Evolutionary conservation across 2,797 vertebrate genomes (phyloP).

Genomic region (Rhinatrema bivittatum): DNA sequence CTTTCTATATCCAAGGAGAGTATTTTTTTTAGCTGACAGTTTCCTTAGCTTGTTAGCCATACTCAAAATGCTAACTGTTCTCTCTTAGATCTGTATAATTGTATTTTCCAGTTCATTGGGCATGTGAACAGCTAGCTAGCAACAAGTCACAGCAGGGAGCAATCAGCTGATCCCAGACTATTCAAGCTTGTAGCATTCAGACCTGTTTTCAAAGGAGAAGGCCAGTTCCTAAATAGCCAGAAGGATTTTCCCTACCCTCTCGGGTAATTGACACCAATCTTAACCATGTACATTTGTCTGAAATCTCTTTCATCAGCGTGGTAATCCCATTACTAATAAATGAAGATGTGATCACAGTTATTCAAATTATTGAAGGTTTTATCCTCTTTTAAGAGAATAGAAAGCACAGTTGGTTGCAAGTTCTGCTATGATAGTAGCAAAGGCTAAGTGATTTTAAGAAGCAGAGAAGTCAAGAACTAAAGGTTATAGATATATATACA

Average conservation of each 20-base stretch:
- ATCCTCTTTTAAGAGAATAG: conserved; percentile 43
- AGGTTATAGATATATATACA: no score
- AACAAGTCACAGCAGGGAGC: conserved; percentile 40
- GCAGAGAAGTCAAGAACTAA: no score
- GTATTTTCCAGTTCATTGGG: conserved; percentile 70
- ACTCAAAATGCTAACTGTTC: conserved; percentile 44
- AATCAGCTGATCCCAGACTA: conserved; percentile 42
- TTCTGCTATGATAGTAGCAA: conserved; percentile 30
- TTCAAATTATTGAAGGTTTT: conserved; percentile 55
- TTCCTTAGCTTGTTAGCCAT: conserved; percentile 52
- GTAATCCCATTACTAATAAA: conserved; percentile 83
- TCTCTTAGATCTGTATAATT: conserved; percentile 76
- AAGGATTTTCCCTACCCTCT: conserved; percentile 45
- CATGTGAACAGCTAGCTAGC: conserved; percentile 28
- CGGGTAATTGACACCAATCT: conserved; percentile 60
- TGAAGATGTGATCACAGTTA: conserved; percentile 73
- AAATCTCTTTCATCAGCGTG: conserved; percentile 53
- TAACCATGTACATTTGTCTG: conserved; percentile 60
- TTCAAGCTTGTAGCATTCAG: conserved; percentile 29
- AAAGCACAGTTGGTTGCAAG: conserved; percentile 42
- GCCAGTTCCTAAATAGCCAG: conserved; percentile 25
- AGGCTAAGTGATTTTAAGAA: conserved; percentile 9
- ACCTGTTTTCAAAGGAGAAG: conserved; percentile 36
- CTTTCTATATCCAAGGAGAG: conserved; percentile 44
- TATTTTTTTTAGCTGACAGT: conserved; percentile 63